Base-by-base conservation (phyloP, 2,888 invertebrate genomes). In the Seira sanloemensis region DNA sequence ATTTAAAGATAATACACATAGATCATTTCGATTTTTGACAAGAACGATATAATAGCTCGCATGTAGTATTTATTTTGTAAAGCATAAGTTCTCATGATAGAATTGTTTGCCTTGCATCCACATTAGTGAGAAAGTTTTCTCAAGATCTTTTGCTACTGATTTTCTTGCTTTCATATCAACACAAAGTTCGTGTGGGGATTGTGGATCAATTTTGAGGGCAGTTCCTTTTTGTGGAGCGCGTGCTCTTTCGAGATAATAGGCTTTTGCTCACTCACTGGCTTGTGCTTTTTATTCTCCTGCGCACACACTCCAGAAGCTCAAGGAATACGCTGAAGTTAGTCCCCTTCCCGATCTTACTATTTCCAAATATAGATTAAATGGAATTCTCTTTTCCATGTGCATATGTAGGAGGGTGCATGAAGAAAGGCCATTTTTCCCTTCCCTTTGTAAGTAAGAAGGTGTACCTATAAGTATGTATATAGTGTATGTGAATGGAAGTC, bases 201-300 rank as follows among this genome's bases (percentile, higher is more conserved):
- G 79, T 77, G 86, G 85, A 88, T 88, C 88, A 87, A 87, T 87
- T 86, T 78, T 84, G 83, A 82, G 86, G 88, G 87, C 85, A 86
- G 86, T 84, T 86, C 78, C 71, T 73, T 80, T 87, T 62, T 71
- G n/a, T 66, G 80, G 80, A 84, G 88, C 88, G 88, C 88, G 88
- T 87, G 88, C 87, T 87, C 86, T 71, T 25, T 16, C 19, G 1
- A 16, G 54, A 80, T 77, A 72, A 73, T 80, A 77, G 81, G 26
- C 69, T 77, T 74, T 78, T 37, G 37, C 12, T n/a, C n/a, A n/a
- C 37, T 26, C 26, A 62, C 69, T 58, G 9, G 7, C 50, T 72
- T 65, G 24, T 54, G 19, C 69, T 71, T 71, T 69, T 69, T 71
- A 74, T 50, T 75, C 62, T 23, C 73, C 26, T 37, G 37, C 37